A percentile compares a stretch with the other conserved stretches of the same genome.
Evolutionary conservation across 2,797 vertebrate genomes (phyloP).

Genomic region (Clamator glandarius): DNA sequence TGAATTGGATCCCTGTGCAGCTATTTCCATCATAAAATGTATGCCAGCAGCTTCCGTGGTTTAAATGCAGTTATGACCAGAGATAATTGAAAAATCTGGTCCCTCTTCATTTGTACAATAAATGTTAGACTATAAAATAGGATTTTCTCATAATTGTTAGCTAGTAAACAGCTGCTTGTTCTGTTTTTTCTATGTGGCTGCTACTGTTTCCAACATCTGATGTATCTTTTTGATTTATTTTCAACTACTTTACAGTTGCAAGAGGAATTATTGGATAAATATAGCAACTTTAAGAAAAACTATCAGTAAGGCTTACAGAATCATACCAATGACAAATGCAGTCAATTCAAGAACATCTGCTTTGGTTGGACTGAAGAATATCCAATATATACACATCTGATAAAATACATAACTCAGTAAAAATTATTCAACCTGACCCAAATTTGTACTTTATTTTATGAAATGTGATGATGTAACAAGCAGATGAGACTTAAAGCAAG

Average conservation of each 20-base stretch:
- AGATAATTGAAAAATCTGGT: not conserved
- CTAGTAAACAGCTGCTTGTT: not conserved
- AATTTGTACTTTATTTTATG: constrained; percentile 24
- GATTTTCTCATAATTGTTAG: not conserved
- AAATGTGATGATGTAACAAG: constrained; percentile 19
- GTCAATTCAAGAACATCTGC: constrained; percentile 5
- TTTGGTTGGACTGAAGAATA: constrained; percentile 16
- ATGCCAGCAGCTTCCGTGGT: not conserved
- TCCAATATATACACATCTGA: constrained; percentile 28
- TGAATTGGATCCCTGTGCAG: not conserved
- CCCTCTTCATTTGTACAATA: not conserved
- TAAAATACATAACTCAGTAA: constrained; percentile 40
- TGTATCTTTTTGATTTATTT: not conserved
- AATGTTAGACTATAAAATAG: not conserved
- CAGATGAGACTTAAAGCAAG: constrained; percentile 30
- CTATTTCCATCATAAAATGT: not conserved
- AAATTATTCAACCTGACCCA: constrained; percentile 45
- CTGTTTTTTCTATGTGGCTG: not conserved
- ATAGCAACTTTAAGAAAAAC: not conserved
- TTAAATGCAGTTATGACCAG: not conserved
- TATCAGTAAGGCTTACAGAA: not conserved
- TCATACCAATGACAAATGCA: constrained; percentile 27
- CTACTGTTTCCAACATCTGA: not conserved
- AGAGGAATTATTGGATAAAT: constrained; percentile 10
- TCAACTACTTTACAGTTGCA: constrained; percentile 4